These are phyloP conservation scores for Pagrus major DNA, from an alignment of 2,113 vertebrate genomes.

Conservation along the genomic window DNA sequence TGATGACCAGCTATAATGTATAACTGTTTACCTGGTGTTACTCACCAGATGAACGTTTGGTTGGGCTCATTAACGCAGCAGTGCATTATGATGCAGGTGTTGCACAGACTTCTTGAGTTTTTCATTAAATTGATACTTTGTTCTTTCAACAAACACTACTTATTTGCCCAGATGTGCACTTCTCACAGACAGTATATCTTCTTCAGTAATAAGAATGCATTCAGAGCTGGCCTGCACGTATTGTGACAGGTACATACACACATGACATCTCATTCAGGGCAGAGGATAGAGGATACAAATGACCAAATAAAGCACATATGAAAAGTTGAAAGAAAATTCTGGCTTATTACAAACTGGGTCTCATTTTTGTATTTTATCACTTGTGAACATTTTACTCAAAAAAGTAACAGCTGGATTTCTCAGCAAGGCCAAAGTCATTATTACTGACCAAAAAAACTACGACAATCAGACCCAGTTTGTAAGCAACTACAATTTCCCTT, in stretches of 20 bases:
- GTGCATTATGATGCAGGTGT: not conserved
- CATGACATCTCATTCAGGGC: not conserved
- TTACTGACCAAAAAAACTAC: not conserved
- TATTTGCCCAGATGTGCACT: not conserved
- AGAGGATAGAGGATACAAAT: not conserved
- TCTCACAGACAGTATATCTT: not conserved
- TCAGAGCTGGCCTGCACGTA: not conserved
- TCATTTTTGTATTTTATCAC: not conserved
- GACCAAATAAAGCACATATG: not conserved
- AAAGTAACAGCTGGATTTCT: not conserved
- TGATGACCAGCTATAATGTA: not conserved
- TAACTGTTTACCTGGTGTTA: not conserved
- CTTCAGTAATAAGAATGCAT: not conserved
- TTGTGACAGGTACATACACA: not conserved
- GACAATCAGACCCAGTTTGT: not conserved
- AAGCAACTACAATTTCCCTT: not conserved
- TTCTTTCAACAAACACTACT: not conserved
- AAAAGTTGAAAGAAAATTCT: not conserved
- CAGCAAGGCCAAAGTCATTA: not conserved
- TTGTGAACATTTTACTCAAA: not conserved
- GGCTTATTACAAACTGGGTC: not conserved
- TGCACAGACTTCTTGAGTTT: constrained; percentile 1
- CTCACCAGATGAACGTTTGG: not conserved
- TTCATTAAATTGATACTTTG: not conserved
- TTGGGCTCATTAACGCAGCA: not conserved